phyloP scores from a whole-genome alignment of 1,140 invertebrate genomes.

The Drosophila mayri region DNA sequence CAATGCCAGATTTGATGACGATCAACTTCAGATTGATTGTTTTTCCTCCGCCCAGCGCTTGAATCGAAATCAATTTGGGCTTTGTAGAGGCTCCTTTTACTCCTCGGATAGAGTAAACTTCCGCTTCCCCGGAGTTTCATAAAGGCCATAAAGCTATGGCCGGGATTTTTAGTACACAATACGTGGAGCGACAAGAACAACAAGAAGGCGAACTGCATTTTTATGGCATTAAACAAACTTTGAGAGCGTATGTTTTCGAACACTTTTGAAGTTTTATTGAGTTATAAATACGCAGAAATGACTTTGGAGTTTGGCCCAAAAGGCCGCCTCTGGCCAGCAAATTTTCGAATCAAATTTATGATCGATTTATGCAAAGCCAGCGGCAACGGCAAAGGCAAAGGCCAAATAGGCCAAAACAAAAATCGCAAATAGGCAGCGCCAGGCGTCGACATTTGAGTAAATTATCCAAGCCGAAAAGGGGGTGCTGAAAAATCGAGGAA shows the following conservation, averaged over 20 bases:
- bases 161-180: constrained; percentile 66
- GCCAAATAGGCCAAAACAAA: constrained; percentile 23
- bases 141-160: constrained; percentile 69
- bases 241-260: constrained; percentile 80
- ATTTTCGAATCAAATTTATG: constrained; percentile 82
- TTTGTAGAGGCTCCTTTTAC: constrained; percentile 40
- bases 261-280: constrained; percentile 83
- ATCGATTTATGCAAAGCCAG: constrained; percentile 78
- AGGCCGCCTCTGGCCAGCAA: constrained; percentile 43
- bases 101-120: constrained; percentile 61
- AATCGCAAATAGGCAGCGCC: constrained; percentile 60
- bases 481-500: neutral
- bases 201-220: constrained; percentile 64
- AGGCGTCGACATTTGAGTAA: constrained; percentile 78
- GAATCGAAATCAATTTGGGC: constrained; percentile 10
- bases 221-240: constrained; percentile 81
- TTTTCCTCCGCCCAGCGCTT: constrained; percentile 15
- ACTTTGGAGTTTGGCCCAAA: constrained; percentile 63
- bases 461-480: constrained; percentile 43
- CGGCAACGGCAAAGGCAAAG: constrained; percentile 6
- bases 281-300: constrained; percentile 80
- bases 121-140: constrained; percentile 45
- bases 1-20: constrained; percentile 16
- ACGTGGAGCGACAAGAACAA: constrained; percentile 47
- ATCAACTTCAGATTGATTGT: constrained; percentile 48